phyloP scores from a whole-genome alignment of 2,888 invertebrate genomes.

The Griposia aprilina region DNA sequence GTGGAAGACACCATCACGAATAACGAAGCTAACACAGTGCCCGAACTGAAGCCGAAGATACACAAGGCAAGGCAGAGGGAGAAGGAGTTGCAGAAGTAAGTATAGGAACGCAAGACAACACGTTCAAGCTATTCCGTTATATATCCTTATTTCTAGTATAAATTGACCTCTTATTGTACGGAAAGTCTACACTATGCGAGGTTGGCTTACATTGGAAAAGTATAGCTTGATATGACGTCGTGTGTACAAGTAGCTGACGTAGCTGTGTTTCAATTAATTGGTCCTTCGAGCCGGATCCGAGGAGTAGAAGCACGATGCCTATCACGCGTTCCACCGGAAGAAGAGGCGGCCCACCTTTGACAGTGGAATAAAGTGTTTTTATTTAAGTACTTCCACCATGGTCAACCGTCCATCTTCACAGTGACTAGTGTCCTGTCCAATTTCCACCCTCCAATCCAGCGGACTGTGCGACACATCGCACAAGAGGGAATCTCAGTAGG shows the following conservation, averaged over 20 bases:
- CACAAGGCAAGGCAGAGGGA: slow-evolving; percentile 81
- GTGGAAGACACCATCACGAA: slow-evolving; percentile 79
- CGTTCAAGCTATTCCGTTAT: background rate
- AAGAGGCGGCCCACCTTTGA: too few relatives aligned
- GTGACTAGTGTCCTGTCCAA: too few relatives aligned
- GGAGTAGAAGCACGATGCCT: too few relatives aligned
- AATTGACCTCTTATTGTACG: background rate
- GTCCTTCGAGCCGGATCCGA: too few relatives aligned
- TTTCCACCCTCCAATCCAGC: too few relatives aligned
- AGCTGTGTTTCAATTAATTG: background rate
- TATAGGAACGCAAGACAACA: background rate
- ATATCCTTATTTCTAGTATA: background rate
- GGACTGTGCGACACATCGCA: too few relatives aligned
- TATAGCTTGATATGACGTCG: background rate
- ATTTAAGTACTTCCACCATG: too few relatives aligned
- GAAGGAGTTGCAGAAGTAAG: slow-evolving; percentile 81
- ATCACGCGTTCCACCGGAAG: too few relatives aligned
- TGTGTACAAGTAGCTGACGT: background rate
- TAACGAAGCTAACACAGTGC: slow-evolving; percentile 80
- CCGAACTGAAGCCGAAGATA: slow-evolving; percentile 81
- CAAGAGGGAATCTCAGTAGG: background rate
- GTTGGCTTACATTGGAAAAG: background rate
- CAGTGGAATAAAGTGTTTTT: too few relatives aligned
- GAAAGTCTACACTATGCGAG: background rate
- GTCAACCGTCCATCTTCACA: too few relatives aligned